Conservation (phyloP, 2,113 vertebrate species). For the Xenus cinereus region DNA sequence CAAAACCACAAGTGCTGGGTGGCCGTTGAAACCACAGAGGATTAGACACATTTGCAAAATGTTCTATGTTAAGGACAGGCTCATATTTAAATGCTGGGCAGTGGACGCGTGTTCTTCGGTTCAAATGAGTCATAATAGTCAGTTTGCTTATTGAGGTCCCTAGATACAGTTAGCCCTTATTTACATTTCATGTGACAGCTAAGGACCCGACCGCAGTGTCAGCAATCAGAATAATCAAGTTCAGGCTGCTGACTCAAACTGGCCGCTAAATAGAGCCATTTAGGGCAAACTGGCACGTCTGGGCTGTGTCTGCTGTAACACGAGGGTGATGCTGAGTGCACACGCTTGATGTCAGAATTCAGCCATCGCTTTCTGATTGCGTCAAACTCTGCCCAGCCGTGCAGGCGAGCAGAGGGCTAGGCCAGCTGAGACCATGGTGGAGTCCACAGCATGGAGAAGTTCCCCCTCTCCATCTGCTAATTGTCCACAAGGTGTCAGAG, state of each 20-base stretch:
- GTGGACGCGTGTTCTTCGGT: background rate
- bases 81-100: background rate
- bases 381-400: background rate
- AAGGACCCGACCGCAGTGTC: background rate
- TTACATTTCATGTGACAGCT: background rate
- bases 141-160: background rate
- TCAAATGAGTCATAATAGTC: background rate
- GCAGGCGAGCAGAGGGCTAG: background rate
- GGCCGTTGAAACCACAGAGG: background rate
- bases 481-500: slow-evolving; percentile 66
- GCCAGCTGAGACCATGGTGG: background rate
- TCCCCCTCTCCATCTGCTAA: background rate
- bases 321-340: background rate
- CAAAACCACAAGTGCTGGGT: background rate
- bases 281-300: accelerated
- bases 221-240: background rate
- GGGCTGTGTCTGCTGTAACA: background rate
- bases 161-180: background rate
- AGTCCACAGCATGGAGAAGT: background rate
- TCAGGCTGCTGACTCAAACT: background rate
- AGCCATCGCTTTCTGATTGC: background rate
- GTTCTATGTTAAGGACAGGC: background rate
- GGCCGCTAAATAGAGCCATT: background rate
- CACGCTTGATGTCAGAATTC: background rate
- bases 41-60: background rate